phyloP scores from a whole-genome alignment of 2,888 invertebrate species.

The Eulithis testata region DNA sequence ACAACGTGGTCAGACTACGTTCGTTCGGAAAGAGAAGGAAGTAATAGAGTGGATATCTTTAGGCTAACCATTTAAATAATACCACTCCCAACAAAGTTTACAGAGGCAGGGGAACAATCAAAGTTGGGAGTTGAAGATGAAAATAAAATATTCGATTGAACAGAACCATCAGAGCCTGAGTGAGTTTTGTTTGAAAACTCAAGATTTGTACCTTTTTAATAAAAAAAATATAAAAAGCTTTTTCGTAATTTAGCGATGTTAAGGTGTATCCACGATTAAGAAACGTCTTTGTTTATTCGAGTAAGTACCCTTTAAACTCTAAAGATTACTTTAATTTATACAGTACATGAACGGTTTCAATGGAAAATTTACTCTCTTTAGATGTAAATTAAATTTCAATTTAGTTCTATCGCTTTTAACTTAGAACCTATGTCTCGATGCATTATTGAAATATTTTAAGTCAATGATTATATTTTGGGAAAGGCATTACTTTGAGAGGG shows the following conservation, averaged over 20 bases:
- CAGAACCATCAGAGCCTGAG: no score
- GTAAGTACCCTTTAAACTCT: slow-evolving; percentile 33
- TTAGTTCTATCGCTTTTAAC: slow-evolving; percentile 25
- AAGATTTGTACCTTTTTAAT: no score
- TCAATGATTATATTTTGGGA: slow-evolving; percentile 18
- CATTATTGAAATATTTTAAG: slow-evolving; percentile 21
- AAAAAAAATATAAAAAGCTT: no score
- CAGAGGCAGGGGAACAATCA: no score
- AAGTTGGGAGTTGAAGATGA: no score
- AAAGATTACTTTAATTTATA: slow-evolving; percentile 39
- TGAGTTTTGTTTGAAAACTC: no score
- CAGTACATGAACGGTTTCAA: slow-evolving; percentile 27
- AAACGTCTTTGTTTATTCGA: slow-evolving; percentile 19
- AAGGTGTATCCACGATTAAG: slow-evolving; percentile 15
- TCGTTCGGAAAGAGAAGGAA: slow-evolving; percentile 35
- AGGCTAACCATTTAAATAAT: no score
- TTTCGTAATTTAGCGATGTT: no score
- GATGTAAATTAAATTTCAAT: slow-evolving; percentile 35
- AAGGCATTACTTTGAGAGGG: slow-evolving; percentile 25
- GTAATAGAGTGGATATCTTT: slow-evolving; percentile 48
- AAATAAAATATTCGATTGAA: no score
- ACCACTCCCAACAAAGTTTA: no score
- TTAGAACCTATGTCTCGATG: slow-evolving; percentile 22
- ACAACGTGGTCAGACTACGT: slow-evolving; percentile 47
- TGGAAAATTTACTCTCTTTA: slow-evolving; percentile 27